Percentiles rank a stretch among this genome's conserved stretches.
phyloP scores from a whole-genome alignment of 2,888 invertebrate species.

The Dynastes maya region DNA sequence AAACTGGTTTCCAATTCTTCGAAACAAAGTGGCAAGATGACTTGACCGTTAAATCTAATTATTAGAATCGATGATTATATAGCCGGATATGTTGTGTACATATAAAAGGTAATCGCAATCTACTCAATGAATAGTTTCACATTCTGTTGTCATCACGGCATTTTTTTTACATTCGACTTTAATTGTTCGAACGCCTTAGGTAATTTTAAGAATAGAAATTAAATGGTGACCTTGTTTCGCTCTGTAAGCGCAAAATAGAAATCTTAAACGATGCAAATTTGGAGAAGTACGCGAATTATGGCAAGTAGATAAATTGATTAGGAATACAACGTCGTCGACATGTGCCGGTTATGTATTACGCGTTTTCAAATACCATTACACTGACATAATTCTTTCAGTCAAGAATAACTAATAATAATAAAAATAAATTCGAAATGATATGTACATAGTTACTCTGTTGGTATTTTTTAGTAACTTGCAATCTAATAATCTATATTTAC shows the following conservation, averaged over 20 bases:
- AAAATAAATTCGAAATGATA: too few relatives aligned
- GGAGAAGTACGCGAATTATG: slow-evolving; percentile 1
- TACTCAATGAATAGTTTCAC: not conserved
- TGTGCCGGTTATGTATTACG: not conserved
- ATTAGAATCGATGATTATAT: too few relatives aligned
- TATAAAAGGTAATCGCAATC: too few relatives aligned
- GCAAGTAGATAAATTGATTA: not conserved
- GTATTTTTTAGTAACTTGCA: too few relatives aligned
- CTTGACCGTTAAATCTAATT: too few relatives aligned
- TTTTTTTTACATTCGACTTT: not conserved
- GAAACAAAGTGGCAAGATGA: too few relatives aligned
- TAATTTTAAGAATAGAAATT: slow-evolving; percentile 22
- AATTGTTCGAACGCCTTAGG: not conserved
- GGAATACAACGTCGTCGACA: not conserved
- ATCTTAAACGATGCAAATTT: slow-evolving; percentile 3
- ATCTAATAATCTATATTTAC: too few relatives aligned
- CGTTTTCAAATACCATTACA: not conserved
- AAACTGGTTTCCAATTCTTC: too few relatives aligned
- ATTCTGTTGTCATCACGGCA: not conserved
- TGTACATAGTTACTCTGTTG: too few relatives aligned
- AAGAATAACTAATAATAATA: too few relatives aligned
- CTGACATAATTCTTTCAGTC: slow-evolving; percentile 6
- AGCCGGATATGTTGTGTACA: too few relatives aligned
- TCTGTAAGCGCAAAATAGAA: not conserved
- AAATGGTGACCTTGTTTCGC: slow-evolving; percentile 1